phyloP scores from a whole-genome alignment of 1,140 invertebrate species.

The Cataglyphis hispanica region DNA sequence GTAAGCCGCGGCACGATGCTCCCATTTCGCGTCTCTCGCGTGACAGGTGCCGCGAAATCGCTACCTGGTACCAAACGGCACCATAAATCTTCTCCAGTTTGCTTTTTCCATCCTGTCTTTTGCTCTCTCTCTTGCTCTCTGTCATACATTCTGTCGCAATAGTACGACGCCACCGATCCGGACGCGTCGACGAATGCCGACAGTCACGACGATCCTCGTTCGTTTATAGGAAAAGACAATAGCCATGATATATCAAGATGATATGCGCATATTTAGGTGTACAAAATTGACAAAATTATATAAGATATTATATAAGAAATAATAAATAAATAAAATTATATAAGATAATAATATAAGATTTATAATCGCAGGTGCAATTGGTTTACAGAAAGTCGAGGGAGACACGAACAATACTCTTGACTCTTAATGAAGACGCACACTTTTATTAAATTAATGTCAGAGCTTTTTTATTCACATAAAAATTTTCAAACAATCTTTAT shows the following conservation, averaged over 20 bases:
- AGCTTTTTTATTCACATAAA: too few relatives aligned
- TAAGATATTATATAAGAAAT: too few relatives aligned
- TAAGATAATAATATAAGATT: too few relatives aligned
- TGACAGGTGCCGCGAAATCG: slow-evolving; percentile 81
- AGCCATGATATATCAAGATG: not conserved
- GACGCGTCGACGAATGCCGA: not conserved
- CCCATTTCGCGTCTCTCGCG: slow-evolving; percentile 79
- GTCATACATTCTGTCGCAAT: slow-evolving; percentile 7
- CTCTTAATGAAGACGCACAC: too few relatives aligned
- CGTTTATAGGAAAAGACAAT: slow-evolving; percentile 1
- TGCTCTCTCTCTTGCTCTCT: slow-evolving; percentile 52
- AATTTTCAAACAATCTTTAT: too few relatives aligned
- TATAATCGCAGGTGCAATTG: too few relatives aligned
- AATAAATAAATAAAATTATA: too few relatives aligned
- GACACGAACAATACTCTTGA: too few relatives aligned
- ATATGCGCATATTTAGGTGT: not conserved
- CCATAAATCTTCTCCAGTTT: slow-evolving; percentile 80
- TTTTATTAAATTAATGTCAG: too few relatives aligned
- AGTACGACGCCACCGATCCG: slow-evolving; percentile 49
- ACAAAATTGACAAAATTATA: too few relatives aligned
- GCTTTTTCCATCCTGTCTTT: slow-evolving; percentile 66
- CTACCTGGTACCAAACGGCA: slow-evolving; percentile 83
- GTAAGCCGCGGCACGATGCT: slow-evolving; percentile 66
- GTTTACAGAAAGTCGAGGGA: too few relatives aligned
- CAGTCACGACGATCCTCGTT: not conserved